Conservation (phyloP, 1,140 invertebrate species). For the Saxidomus purpurata region DNA sequence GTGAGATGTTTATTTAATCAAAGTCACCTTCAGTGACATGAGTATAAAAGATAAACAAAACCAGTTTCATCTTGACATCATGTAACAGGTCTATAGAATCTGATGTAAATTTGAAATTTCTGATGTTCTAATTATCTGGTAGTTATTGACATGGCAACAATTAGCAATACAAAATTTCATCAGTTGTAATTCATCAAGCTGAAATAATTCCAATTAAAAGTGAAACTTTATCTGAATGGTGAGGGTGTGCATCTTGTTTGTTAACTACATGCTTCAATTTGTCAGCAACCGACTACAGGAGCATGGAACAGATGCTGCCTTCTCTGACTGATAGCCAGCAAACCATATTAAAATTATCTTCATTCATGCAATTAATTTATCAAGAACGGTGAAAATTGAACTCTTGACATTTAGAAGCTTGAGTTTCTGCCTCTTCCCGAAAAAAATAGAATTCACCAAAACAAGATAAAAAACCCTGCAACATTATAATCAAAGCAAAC, state of each 20-base stretch:
- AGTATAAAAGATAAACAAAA: too few species aligned
- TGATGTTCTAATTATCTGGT: background rate
- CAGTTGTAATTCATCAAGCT: background rate
- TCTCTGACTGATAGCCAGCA: background rate
- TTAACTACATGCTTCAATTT: slow-evolving; percentile 31
- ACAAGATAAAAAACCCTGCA: too few species aligned
- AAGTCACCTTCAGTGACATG: too few species aligned
- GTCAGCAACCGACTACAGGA: background rate
- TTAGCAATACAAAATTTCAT: slow-evolving; percentile 14
- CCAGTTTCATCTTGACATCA: too few species aligned
- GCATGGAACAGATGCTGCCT: background rate
- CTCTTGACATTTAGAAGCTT: too few species aligned
- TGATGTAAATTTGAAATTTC: too few species aligned
- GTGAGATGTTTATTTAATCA: background rate
- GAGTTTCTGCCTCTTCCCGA: too few species aligned
- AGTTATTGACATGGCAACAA: background rate
- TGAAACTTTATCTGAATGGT: slow-evolving; percentile 1
- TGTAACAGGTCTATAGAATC: too few species aligned
- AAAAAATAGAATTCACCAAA: too few species aligned
- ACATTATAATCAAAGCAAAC: too few species aligned
- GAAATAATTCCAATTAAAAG: slow-evolving; percentile 26
- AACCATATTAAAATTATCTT: background rate
- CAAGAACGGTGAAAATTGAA: too few species aligned
- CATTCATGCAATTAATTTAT: background rate
- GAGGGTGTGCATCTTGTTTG: background rate